Conservation (phyloP, 1,140 invertebrate species). For the Chymomyza costata region DNA sequence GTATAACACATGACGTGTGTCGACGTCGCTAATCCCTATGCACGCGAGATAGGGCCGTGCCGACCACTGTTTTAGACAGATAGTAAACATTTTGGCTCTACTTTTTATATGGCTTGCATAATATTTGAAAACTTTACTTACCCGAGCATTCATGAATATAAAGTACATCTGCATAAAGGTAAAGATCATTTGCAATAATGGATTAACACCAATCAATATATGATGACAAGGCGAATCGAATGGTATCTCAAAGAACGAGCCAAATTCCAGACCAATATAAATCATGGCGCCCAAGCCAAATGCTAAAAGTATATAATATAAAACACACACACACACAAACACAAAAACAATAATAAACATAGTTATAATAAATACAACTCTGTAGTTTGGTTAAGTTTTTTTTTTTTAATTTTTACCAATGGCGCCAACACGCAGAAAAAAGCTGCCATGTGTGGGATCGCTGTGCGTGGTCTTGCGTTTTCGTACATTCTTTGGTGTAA, state of each 20-base stretch:
- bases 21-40: no score
- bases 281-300: constrained; percentile 98
- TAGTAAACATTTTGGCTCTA: not conserved
- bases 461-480: constrained; percentile 94
- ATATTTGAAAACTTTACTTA: constrained; percentile 79
- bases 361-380: constrained; percentile 5
- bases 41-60: no score
- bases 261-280: constrained; percentile 96
- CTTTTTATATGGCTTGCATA: not conserved
- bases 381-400: no score
- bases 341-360: not conserved
- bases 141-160: constrained; percentile 98
- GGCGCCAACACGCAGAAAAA: constrained; percentile 96
- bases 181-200: constrained; percentile 95
- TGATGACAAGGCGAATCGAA: constrained; percentile 91
- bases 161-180: constrained; percentile 99
- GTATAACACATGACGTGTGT: no score
- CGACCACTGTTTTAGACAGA: constrained; percentile 15
- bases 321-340: constrained; percentile 1
- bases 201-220: constrained; percentile 92
- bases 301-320: constrained; percentile 79
- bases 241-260: constrained; percentile 95
- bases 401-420: constrained; percentile 87
- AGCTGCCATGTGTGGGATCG: constrained; percentile 94
- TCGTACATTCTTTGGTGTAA: constrained; percentile 80